phyloP scores from a whole-genome alignment of 2,888 invertebrate genomes.

The Oligia fasciuncula region DNA sequence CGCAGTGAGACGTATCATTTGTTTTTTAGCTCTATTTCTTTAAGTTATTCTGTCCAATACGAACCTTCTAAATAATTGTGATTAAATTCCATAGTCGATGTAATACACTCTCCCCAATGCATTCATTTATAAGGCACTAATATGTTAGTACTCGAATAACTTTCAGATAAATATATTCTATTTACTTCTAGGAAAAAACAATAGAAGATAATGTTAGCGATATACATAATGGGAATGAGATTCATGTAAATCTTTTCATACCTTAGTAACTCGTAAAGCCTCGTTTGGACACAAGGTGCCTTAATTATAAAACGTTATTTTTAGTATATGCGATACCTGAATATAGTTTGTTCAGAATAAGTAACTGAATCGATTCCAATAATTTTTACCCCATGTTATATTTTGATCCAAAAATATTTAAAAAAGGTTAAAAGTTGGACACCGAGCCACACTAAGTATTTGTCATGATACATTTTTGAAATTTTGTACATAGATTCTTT shows the following conservation, averaged over 20 bases:
- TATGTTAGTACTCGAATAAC: constrained; percentile 29
- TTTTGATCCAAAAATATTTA: too few relatives aligned
- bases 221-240: constrained; percentile 6
- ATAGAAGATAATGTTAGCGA: constrained; percentile 4
- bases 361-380: too few relatives aligned
- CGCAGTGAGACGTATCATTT: too few relatives aligned
- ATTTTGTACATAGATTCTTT: too few relatives aligned
- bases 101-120: constrained; percentile 20
- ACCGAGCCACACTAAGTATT: too few relatives aligned
- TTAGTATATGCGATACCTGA: too few relatives aligned
- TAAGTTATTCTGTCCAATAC: neutral
- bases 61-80: neutral
- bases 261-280: neutral
- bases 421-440: too few relatives aligned
- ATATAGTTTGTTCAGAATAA: too few relatives aligned
- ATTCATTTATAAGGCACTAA: constrained; percentile 8
- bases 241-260: constrained; percentile 13
- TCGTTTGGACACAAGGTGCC: neutral
- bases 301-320: too few relatives aligned
- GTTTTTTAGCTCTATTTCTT: neutral
- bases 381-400: too few relatives aligned
- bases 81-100: constrained; percentile 24
- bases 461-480: too few relatives aligned
- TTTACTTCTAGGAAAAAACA: neutral
- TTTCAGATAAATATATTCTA: constrained; percentile 16